Percentiles rank a stretch among this genome's conserved stretches.
phyloP scores from a whole-genome alignment of 2,888 invertebrate species.

The Eucera pruinosa region DNA sequence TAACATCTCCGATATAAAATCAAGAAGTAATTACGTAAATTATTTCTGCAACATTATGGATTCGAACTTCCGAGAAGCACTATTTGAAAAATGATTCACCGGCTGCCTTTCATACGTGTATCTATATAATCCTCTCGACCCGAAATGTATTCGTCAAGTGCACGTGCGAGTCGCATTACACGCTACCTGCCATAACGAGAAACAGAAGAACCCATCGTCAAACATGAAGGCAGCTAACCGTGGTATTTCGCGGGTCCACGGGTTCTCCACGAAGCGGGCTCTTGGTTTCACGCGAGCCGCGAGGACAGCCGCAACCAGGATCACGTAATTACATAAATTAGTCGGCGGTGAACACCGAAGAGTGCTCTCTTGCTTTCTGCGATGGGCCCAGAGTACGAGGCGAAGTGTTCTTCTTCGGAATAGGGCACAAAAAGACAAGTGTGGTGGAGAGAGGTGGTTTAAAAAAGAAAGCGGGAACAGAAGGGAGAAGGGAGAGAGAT shows the following conservation, averaged over 20 bases:
- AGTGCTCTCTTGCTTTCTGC: slow-evolving; percentile 35
- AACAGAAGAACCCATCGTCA: neutral
- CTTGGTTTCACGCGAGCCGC: slow-evolving; percentile 35
- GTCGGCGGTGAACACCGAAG: slow-evolving; percentile 54
- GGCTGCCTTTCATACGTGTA: too few relatives aligned
- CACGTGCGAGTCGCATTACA: neutral
- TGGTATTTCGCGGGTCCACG: slow-evolving; percentile 46
- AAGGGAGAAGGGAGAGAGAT: slow-evolving; percentile 17
- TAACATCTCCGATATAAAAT: neutral
- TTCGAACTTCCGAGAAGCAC: too few relatives aligned
- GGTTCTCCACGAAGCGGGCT: slow-evolving; percentile 1
- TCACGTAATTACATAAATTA: slow-evolving; percentile 79
- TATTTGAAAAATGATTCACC: too few relatives aligned
- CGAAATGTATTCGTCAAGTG: neutral
- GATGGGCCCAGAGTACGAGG: slow-evolving; percentile 35
- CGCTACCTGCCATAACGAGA: neutral
- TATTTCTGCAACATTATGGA: too few relatives aligned
- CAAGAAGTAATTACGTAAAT: neutral
- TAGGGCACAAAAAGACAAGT: slow-evolving; percentile 22
- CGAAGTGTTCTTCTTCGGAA: slow-evolving; percentile 40
- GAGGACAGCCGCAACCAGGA: slow-evolving; percentile 62
- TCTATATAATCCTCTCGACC: neutral
- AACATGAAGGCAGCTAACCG: slow-evolving; percentile 16
- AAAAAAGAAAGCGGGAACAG: slow-evolving; percentile 2
- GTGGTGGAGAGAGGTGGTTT: neutral